Conservation (phyloP, 2,797 vertebrate genomes). For the Zalophus californianus region DNA sequence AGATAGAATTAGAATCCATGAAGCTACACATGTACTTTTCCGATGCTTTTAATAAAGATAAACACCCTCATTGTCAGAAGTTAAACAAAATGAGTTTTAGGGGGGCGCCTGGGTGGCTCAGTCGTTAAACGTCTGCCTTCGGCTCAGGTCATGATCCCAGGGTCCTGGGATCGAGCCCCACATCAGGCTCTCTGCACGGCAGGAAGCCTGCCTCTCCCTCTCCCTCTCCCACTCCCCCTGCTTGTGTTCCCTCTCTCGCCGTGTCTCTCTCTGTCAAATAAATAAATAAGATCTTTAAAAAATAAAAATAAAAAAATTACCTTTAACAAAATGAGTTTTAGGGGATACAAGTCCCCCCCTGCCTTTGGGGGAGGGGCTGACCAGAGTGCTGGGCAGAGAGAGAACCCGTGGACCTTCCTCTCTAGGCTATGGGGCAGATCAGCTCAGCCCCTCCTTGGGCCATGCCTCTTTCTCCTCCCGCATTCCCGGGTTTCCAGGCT, state of each 20-base stretch:
- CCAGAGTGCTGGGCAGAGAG: neutral
- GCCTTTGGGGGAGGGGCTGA: neutral
- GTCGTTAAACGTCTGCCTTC: too few relatives aligned
- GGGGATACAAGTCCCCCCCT: neutral
- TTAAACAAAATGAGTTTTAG: neutral
- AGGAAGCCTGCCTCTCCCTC: too few relatives aligned
- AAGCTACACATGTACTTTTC: neutral
- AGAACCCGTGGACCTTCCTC: neutral
- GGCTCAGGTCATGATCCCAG: too few relatives aligned
- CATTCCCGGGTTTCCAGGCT: constrained; percentile 64
- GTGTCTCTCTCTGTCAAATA: too few relatives aligned
- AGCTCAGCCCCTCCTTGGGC: neutral
- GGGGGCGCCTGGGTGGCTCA: neutral
- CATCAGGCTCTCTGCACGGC: too few relatives aligned
- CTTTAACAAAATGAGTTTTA: neutral
- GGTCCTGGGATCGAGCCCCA: too few relatives aligned
- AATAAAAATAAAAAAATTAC: too few relatives aligned
- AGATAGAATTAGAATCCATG: neutral
- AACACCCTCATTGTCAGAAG: neutral
- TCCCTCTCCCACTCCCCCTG: too few relatives aligned
- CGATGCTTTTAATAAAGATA: constrained; percentile 13
- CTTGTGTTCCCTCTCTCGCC: too few relatives aligned
- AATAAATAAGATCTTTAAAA: too few relatives aligned
- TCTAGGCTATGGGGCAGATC: neutral
- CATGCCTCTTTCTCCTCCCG: constrained; percentile 44